Conservation (phyloP, 2,888 invertebrate genomes). For the Punctoribates punctum region DNA sequence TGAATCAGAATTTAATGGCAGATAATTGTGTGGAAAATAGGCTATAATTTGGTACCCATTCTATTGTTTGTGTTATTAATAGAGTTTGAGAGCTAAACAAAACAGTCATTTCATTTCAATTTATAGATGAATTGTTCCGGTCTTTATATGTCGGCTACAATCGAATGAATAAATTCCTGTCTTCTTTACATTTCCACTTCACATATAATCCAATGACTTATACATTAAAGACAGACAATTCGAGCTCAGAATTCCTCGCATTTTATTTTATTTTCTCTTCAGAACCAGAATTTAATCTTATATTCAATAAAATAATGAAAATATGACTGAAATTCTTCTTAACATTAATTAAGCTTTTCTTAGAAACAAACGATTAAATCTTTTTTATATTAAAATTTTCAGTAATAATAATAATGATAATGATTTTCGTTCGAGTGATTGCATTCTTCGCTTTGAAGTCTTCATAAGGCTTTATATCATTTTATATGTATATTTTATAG, state of each 20-base stretch:
- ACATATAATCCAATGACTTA: not conserved
- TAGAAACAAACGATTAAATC: not conserved
- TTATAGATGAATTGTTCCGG: constrained; percentile 13
- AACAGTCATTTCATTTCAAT: not conserved
- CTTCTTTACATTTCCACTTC: not conserved
- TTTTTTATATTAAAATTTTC: not conserved
- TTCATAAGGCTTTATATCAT: too few relatives aligned
- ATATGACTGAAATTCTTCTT: not conserved
- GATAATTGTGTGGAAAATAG: not conserved
- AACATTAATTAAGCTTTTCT: not conserved
- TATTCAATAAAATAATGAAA: not conserved
- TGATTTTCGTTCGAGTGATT: too few relatives aligned
- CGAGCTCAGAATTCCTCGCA: too few relatives aligned
- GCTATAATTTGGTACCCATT: not conserved
- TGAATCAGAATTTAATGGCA: not conserved
- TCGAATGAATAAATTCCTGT: not conserved
- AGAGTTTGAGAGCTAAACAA: not conserved
- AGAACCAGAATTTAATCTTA: not conserved
- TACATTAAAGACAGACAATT: too few relatives aligned
- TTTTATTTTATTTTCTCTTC: too few relatives aligned
- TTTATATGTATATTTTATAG: too few relatives aligned
- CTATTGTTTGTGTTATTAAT: constrained; percentile 7
- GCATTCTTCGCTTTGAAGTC: too few relatives aligned
- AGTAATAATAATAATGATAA: not conserved
- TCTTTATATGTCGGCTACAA: not conserved